Percentiles rank a stretch among this genome's conserved stretches.
These are phyloP conservation scores for Falco cherrug DNA, from an alignment of 2,797 vertebrate species.

Conservation along the genomic window DNA sequence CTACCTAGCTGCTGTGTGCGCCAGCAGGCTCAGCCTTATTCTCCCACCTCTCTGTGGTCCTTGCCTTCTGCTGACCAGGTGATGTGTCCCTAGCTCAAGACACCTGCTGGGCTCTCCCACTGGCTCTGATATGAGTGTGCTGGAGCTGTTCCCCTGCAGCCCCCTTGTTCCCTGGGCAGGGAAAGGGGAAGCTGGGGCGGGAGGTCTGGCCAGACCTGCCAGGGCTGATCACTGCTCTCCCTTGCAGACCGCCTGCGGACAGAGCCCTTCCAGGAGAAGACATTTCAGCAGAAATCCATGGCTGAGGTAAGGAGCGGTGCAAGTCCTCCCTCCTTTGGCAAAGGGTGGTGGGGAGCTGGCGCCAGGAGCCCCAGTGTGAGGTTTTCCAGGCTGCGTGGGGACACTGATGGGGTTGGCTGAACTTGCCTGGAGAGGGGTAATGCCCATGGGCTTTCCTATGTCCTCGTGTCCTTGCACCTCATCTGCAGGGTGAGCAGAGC, in stretches of 20 bases:
- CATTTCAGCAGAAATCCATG: neutral
- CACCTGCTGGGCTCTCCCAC: neutral
- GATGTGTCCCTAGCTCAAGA: neutral
- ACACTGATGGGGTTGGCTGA: neutral
- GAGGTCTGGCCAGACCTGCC: neutral
- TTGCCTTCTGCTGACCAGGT: neutral
- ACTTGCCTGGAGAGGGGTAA: neutral
- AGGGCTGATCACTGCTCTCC: neutral
- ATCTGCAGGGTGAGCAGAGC: neutral
- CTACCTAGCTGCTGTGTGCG: neutral
- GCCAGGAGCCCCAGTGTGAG: neutral
- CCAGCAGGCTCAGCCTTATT: neutral
- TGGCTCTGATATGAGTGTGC: neutral
- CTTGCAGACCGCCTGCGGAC: constrained; percentile 51
- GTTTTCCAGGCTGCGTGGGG: neutral
- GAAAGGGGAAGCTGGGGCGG: neutral
- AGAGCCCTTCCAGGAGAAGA: constrained; percentile 12
- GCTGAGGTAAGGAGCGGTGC: neutral
- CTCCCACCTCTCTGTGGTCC: neutral
- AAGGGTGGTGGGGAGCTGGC: neutral
- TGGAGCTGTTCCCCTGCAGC: neutral
- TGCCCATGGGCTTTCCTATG: neutral
- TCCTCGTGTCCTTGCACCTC: neutral
- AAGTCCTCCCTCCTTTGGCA: neutral
- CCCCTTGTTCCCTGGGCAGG: neutral